Evolutionary conservation across 2,888 invertebrate species (phyloP), one percentile per base, ranked within the genome.

Genomic region (Ceratothoa steindachneri): DNA sequence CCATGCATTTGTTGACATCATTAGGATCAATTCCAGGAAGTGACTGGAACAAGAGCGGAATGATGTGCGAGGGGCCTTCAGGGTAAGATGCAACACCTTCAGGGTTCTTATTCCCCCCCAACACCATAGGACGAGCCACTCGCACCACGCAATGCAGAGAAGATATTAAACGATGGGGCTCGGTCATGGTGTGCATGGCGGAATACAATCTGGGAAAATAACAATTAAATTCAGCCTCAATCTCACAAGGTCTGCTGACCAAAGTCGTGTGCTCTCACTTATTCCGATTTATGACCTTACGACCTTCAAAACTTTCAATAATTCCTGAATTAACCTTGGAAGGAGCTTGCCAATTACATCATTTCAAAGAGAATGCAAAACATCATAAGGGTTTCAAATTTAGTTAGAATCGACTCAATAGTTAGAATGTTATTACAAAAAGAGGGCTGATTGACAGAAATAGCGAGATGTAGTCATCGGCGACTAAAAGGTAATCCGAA

Each of bases 11-110:
- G 74, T 88, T 88, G 55, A 90, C 87, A 84, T 96, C 95, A 82
- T 96, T 96, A 0, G 93, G 90, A 84, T 96, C 96, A 60, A 97
- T 90, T 15, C 94, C 95, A 0, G 96, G 95, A 22, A 97, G 85
- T 0, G 92, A 87, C 0, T 90, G 89, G 83, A 91, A 88, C 15
- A 96, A 86, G 29, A 96, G 86, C 0, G 93, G 93, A 22, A 96
- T 87, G 0, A 94, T 89, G 82, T 94, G 92, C 0, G 89, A 88
- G 2, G 91, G 90, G 0, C 93, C 94, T 83, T 92, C 92, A 0
- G 89, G 88, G 83, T 89, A 92, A 53, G 75, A 72, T 79, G 0
- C 24, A 12, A 15, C 19, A 19, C 19, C 55, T 12, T 55, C 24
- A 19, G 55, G 55, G 19, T 7, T 19, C 79, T 80, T 84, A 83